phyloP scores from a whole-genome alignment of 1,140 invertebrate species.

The Chrysoperla carnea region DNA sequence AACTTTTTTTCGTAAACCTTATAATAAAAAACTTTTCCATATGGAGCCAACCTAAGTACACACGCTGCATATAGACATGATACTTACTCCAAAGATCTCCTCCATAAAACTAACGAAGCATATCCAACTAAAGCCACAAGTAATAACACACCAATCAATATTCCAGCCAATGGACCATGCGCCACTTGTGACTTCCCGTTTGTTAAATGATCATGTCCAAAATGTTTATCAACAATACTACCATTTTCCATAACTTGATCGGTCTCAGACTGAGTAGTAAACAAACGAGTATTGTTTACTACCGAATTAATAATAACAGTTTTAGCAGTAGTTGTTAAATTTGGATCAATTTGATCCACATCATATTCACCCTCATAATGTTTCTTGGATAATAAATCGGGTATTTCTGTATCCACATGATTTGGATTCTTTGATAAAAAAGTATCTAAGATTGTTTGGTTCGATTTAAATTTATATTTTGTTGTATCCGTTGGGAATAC shows the following conservation, averaged over 20 bases:
- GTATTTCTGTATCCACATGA: too few species aligned
- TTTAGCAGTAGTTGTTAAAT: background rate
- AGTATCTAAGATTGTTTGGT: too few species aligned
- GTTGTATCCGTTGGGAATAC: too few species aligned
- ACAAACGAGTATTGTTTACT: background rate
- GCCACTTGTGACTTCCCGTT: background rate
- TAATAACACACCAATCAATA: slow-evolving; percentile 12
- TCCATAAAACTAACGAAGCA: slow-evolving; percentile 20
- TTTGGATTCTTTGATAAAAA: too few species aligned
- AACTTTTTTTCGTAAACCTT: too few species aligned
- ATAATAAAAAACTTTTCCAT: too few species aligned
- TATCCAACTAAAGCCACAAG: slow-evolving; percentile 18
- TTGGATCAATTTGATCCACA: background rate
- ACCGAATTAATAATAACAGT: background rate
- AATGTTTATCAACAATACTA: background rate
- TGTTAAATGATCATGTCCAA: background rate
- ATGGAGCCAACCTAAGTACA: too few species aligned
- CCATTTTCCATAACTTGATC: background rate
- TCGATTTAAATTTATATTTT: too few species aligned
- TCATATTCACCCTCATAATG: background rate
- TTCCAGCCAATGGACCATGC: slow-evolving; percentile 6
- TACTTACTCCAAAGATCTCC: slow-evolving; percentile 24
- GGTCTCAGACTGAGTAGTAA: background rate
- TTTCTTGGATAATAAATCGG: background rate
- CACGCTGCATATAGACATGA: too few species aligned